Conservation (phyloP, 2,888 invertebrate species). For the Lymantria monacha region DNA sequence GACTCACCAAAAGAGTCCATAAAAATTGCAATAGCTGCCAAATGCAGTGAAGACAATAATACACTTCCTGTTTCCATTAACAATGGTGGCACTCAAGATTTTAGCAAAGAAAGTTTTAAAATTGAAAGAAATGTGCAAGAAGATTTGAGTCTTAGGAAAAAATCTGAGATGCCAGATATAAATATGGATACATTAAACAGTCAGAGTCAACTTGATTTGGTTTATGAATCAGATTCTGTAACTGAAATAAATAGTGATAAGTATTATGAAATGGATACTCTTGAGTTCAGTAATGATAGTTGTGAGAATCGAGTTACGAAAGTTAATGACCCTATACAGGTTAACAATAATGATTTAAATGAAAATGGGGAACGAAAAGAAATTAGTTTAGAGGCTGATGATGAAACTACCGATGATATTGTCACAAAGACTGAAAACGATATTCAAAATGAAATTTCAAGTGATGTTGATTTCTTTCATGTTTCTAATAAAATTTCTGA, state of each 20-base stretch:
- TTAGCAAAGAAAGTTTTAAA: constrained; percentile 4
- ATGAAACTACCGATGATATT: neutral
- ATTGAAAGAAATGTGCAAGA: constrained; percentile 3
- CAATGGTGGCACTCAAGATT: neutral
- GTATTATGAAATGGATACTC: constrained; percentile 21
- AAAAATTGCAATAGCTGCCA: neutral
- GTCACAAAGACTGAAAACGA: neutral
- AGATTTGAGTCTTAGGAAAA: neutral
- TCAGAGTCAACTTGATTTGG: constrained; percentile 8
- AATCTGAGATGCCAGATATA: neutral
- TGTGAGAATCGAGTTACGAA: neutral
- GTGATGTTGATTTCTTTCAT: neutral
- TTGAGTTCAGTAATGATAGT: constrained; percentile 2
- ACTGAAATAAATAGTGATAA: constrained; percentile 1
- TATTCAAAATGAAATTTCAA: neutral
- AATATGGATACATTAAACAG: constrained; percentile 2
- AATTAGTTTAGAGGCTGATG: neutral
- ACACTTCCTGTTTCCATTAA: neutral
- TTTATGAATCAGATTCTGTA: constrained; percentile 10
- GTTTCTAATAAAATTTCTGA: neutral
- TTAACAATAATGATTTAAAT: neutral
- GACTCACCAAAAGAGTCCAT: neutral
- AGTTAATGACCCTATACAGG: neutral
- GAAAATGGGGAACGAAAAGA: neutral
- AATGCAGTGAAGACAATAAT: neutral